Conservation (phyloP, 2,797 vertebrate species). For the Urocyon cinereoargenteus region DNA sequence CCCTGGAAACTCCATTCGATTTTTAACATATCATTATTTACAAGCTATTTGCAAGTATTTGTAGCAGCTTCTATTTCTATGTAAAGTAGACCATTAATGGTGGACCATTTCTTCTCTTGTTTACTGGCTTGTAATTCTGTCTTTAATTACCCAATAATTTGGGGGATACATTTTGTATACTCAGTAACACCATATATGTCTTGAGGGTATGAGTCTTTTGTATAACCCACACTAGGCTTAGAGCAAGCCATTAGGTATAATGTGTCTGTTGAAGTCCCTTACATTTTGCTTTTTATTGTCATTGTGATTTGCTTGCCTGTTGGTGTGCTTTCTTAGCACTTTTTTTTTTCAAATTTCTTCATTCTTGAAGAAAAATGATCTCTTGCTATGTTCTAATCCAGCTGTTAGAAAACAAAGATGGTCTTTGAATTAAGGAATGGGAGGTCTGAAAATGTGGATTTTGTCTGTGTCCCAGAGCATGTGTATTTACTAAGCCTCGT, state of each 20-base stretch:
- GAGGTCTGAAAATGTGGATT: neutral
- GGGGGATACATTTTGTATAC: neutral
- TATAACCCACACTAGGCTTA: neutral
- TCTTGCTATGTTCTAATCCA: neutral
- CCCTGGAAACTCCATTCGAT: neutral
- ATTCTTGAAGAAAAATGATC: neutral
- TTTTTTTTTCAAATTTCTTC: neutral
- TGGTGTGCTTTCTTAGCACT: neutral
- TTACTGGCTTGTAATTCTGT: conserved; percentile 3
- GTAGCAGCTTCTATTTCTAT: neutral
- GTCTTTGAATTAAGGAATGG: neutral
- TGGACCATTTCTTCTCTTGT: neutral
- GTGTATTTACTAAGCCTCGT: neutral
- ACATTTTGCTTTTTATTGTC: neutral
- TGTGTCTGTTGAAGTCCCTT: neutral
- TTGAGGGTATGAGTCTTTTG: neutral
- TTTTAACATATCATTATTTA: neutral
- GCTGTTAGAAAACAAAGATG: neutral
- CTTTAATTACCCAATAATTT: neutral
- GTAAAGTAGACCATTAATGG: neutral
- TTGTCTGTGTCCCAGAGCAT: neutral
- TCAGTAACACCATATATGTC: neutral
- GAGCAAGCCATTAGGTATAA: neutral
- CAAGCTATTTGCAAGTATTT: neutral
- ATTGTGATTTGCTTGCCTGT: neutral